Percentiles rank a stretch among this genome's conserved stretches.
These are phyloP conservation scores for Zaprionus capensis DNA, from an alignment of 1,140 invertebrate species.

Conservation along the genomic window DNA sequence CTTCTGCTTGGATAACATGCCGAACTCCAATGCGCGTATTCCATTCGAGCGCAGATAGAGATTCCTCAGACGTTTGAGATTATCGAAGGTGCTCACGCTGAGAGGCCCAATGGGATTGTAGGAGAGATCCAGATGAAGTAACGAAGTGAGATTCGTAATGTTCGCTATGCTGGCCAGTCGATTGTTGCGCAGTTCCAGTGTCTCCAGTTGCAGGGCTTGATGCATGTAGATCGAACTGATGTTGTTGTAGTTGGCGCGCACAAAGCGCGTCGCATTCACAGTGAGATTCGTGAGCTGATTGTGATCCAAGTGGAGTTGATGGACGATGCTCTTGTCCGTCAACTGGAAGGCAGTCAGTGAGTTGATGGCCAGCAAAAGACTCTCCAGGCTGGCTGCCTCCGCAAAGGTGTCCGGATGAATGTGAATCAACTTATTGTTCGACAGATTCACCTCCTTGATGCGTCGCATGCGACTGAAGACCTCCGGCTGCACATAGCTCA, in stretches of 20 bases:
- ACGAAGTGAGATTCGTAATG: conserved; percentile 62
- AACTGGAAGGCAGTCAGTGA: conserved; percentile 58
- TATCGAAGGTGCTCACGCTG: conserved; percentile 73
- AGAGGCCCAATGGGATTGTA: conserved; percentile 73
- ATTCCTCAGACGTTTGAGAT: conserved; percentile 63
- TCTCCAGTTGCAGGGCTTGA: conserved; percentile 66
- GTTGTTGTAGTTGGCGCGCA: conserved; percentile 72
- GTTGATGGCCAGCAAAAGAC: conserved; percentile 65
- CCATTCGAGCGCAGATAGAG: conserved; percentile 65
- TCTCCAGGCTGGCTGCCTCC: conserved; percentile 67
- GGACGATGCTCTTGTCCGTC: conserved; percentile 71
- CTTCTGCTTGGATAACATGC: conserved; percentile 79
- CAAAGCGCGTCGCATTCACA: conserved; percentile 71
- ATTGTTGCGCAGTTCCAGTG: conserved; percentile 63
- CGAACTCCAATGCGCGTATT: conserved; percentile 64
- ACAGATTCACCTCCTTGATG: conserved; percentile 73
- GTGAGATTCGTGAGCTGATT: conserved; percentile 71
- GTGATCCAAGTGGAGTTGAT: conserved; percentile 70
- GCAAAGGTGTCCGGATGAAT: conserved; percentile 77
- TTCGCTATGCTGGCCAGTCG: conserved; percentile 64
- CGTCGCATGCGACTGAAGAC: conserved; percentile 70
- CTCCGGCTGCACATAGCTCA: conserved; percentile 70
- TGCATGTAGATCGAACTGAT: conserved; percentile 60
- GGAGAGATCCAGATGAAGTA: conserved; percentile 70
- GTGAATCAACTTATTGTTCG: conserved; percentile 59